Percentiles rank a stretch among this genome's conserved stretches.
Evolutionary conservation across 2,113 vertebrate genomes (phyloP).

Genomic region (Lepisosteus osseus): DNA sequence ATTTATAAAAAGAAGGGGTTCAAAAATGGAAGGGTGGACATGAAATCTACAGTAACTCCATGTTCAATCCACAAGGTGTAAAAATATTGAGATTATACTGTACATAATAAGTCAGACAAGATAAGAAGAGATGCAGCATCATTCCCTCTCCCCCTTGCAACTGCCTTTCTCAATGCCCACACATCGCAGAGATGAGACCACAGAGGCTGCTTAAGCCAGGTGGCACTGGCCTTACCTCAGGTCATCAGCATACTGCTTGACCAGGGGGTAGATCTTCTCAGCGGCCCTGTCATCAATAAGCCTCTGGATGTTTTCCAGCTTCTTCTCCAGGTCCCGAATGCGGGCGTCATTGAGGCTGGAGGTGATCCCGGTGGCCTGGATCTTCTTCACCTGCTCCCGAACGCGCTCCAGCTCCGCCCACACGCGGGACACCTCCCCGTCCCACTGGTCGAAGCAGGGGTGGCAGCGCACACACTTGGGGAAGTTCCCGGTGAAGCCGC

Average conservation of each 20-base stretch:
- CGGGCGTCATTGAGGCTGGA: slow-evolving; percentile 43
- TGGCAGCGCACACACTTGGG: slow-evolving; percentile 72
- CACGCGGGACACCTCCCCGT: slow-evolving; percentile 56
- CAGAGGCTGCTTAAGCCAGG: too few species aligned
- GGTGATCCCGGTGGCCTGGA: slow-evolving; percentile 46
- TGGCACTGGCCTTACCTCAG: slow-evolving; percentile 52
- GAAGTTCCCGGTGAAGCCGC: slow-evolving; percentile 71
- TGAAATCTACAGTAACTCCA: too few species aligned
- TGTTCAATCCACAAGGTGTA: too few species aligned
- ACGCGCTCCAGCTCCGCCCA: slow-evolving; percentile 50
- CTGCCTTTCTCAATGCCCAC: slow-evolving; percentile 33
- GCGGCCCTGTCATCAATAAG: slow-evolving; percentile 47
- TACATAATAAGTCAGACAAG: neutral
- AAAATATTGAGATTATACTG: too few species aligned
- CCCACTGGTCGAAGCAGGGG: slow-evolving; percentile 80
- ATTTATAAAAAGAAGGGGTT: too few species aligned
- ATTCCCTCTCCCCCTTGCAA: neutral
- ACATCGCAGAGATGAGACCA: neutral
- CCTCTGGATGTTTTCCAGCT: slow-evolving; percentile 49
- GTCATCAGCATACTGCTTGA: slow-evolving; percentile 61
- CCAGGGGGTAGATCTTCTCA: slow-evolving; percentile 45
- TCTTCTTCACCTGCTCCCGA: slow-evolving; percentile 34
- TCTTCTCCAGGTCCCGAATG: slow-evolving; percentile 64
- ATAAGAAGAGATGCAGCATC: neutral
- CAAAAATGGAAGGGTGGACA: too few species aligned